Evolutionary conservation across 2,888 invertebrate genomes (phyloP).

Genomic region (Caenorhabditis virilis): DNA sequence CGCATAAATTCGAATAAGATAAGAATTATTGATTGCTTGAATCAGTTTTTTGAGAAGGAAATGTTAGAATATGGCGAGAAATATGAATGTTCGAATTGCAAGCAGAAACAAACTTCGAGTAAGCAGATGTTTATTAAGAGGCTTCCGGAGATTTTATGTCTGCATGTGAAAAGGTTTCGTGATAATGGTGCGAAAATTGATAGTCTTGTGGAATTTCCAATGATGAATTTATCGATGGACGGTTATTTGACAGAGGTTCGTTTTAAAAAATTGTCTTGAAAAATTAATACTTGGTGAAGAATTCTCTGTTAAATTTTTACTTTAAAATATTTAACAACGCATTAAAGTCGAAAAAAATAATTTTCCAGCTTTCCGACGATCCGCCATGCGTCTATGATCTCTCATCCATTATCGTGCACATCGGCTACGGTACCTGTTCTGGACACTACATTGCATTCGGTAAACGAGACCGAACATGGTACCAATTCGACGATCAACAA

Average conservation of each 20-base stretch:
- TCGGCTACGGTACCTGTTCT: conserved; percentile 81
- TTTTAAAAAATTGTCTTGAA: no score
- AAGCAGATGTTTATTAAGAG: conserved; percentile 84
- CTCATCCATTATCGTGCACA: conserved; percentile 82
- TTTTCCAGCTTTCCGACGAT: conserved; percentile 24
- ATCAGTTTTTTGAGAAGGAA: conserved; percentile 80
- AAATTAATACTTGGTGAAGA: no score
- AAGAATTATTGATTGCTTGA: conserved; percentile 74
- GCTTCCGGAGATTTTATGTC: conserved; percentile 81
- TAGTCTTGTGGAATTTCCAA: conserved; percentile 80
- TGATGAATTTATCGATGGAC: conserved; percentile 80
- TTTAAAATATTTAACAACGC: no score
- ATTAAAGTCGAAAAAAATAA: no score
- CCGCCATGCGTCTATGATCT: conserved; percentile 73
- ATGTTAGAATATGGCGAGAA: conserved; percentile 82
- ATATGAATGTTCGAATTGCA: conserved; percentile 82
- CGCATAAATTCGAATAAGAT: background rate
- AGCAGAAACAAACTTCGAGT: conserved; percentile 81
- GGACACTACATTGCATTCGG: conserved; percentile 87
- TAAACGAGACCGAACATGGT: conserved; percentile 80
- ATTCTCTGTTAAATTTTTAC: no score
- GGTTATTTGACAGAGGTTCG: conserved; percentile 78
- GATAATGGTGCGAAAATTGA: conserved; percentile 82
- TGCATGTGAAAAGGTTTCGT: conserved; percentile 83
- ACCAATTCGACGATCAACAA: conserved; percentile 84